These are phyloP conservation scores for Trimorus sp. DNA, from an alignment of 2,888 invertebrate species.

Conservation along the genomic window DNA sequence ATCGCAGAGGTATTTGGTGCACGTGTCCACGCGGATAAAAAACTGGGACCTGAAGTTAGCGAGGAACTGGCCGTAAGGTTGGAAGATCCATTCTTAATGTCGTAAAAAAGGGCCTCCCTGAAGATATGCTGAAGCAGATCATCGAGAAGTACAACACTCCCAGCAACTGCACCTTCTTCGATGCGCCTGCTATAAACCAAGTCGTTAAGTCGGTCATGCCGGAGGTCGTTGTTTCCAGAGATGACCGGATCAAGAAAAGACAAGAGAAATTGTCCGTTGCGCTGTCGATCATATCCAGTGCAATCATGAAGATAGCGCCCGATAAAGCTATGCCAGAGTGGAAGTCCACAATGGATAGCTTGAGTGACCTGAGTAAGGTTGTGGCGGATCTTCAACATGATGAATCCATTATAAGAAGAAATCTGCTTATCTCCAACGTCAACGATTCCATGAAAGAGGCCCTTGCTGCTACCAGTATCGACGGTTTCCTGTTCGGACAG, in stretches of 20 bases:
- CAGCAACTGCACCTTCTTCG: slow-evolving; percentile 11
- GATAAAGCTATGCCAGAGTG: too few species aligned
- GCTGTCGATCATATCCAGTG: background rate
- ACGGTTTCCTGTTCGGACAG: slow-evolving; percentile 45
- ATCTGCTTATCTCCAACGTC: slow-evolving; percentile 9
- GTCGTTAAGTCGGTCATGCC: background rate
- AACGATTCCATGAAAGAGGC: background rate
- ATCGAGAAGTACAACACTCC: background rate
- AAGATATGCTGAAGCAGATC: background rate
- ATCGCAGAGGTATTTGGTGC: background rate
- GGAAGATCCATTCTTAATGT: too few species aligned
- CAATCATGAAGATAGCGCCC: too few species aligned
- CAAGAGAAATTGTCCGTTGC: background rate
- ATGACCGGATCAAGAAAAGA: background rate
- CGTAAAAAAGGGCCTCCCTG: background rate
- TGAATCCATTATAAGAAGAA: slow-evolving; percentile 21
- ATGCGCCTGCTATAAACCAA: background rate
- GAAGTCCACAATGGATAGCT: slow-evolving; percentile 10
- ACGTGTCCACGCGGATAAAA: background rate
- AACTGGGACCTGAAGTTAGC: background rate
- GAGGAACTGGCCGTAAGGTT: background rate
- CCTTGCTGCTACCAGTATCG: slow-evolving; percentile 2
- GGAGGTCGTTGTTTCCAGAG: background rate
- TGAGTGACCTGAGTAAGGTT: slow-evolving; percentile 17
- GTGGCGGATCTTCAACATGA: slow-evolving; percentile 31